Percentiles rank a stretch among this genome's conserved stretches.
These are phyloP conservation scores for Archips crataeganus DNA, from an alignment of 2,888 invertebrate genomes.

Conservation along the genomic window DNA sequence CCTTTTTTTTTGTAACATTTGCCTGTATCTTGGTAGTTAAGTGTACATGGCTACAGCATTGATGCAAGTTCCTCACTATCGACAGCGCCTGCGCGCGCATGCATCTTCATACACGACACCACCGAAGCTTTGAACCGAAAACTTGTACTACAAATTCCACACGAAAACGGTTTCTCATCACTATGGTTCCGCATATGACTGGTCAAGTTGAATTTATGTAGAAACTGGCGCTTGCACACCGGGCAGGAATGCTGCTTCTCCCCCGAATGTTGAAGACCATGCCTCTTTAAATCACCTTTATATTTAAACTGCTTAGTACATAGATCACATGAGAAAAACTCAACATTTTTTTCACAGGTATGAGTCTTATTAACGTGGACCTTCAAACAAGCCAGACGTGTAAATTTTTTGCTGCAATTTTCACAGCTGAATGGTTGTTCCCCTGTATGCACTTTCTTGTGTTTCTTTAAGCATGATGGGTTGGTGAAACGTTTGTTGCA, in stretches of 20 bases:
- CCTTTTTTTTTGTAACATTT: no score
- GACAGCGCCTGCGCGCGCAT: no score
- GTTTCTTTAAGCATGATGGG: background rate
- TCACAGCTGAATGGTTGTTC: background rate
- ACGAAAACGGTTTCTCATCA: background rate
- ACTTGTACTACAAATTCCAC: background rate
- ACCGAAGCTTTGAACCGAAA: background rate
- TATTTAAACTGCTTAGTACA: background rate
- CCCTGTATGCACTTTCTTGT: background rate
- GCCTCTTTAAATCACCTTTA: background rate
- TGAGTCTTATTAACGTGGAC: background rate
- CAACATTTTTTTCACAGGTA: background rate
- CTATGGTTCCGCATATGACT: background rate
- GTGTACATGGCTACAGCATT: no score
- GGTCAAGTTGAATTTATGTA: background rate
- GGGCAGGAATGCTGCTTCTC: background rate
- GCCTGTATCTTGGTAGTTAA: no score
- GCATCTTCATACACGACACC: background rate
- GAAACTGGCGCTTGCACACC: background rate
- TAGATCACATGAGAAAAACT: background rate
- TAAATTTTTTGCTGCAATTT: background rate
- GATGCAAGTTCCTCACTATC: no score
- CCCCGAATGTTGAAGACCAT: background rate
- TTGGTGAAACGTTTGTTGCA: background rate
- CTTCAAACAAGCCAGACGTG: background rate